Conservation (phyloP, 2,113 vertebrate species). For the Macrotus californicus region DNA sequence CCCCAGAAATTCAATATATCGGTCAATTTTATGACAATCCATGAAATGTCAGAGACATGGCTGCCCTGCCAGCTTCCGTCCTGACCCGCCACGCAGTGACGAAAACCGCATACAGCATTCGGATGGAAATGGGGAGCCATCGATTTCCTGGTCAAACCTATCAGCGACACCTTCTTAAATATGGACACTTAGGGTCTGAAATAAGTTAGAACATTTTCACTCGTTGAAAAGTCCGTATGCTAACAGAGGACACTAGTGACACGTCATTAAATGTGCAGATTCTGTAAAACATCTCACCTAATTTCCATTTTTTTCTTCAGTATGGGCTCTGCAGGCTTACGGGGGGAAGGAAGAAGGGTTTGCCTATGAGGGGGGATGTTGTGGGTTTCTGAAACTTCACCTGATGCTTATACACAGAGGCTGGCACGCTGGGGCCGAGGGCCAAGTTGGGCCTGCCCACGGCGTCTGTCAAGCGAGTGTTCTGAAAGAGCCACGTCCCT, state of each 20-base stretch:
- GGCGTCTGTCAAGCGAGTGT: too few relatives aligned
- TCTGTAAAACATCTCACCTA: rapidly evolving
- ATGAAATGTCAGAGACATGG: rapidly evolving
- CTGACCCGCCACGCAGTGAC: rapidly evolving
- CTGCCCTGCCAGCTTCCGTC: too few relatives aligned
- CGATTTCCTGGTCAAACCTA: rapidly evolving
- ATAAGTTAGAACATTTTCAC: background rate
- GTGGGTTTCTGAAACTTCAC: background rate
- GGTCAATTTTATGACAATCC: background rate
- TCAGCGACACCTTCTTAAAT: rapidly evolving
- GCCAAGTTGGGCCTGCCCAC: background rate
- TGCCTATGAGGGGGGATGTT: rapidly evolving
- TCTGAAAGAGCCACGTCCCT: rapidly evolving
- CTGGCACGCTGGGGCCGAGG: background rate
- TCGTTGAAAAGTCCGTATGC: background rate
- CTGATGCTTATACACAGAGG: too few relatives aligned
- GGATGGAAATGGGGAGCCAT: background rate
- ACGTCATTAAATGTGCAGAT: rapidly evolving
- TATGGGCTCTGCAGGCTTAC: rapidly evolving
- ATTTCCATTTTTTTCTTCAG: rapidly evolving
- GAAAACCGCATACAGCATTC: rapidly evolving
- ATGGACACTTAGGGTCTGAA: background rate
- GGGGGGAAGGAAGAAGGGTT: background rate
- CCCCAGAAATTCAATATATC: background rate
- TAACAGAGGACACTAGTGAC: rapidly evolving